Base-by-base conservation (phyloP, 1,140 invertebrate genomes). In the Neodiprion pinetum region DNA sequence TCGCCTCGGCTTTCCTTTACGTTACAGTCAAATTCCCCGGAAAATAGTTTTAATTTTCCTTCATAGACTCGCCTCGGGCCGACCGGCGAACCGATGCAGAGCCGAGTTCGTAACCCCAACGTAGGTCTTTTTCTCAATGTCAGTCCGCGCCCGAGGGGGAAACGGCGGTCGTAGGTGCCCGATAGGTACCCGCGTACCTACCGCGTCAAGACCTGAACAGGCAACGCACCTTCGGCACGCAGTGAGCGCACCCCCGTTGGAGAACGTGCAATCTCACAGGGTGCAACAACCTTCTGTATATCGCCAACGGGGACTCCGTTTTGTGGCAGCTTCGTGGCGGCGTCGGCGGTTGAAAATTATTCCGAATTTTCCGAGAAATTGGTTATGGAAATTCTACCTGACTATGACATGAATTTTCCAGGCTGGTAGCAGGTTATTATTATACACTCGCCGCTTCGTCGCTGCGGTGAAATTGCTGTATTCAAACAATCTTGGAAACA, bases 221-320 rank as follows among this genome's bases (percentile, higher is more conserved):
- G 28, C 28, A 40, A 40, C 7, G 68, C 1, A 23, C 68, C 21
- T 49, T 23, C 70, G 11, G 70, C 48, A 48, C 47, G 50, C 40
- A 72, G 48, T 48, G 8, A 47, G 23, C 23, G 12, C 61, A 40
- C 72, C 66, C 61, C 75, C 76, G 74, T 72, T 47, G 23, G 11
- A 23, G 68, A 70, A 78, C 76, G 78, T 75, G 75, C 74, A 72
- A 74, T 78, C 75, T 78, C 78, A 77, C 72, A 80, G 79, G 77
- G 79, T 78, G 79, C 79, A 80, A 78, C 79, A 78, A 80, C 79
- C 79, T 79, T 74, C 73, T 65, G 7, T 65, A 1, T 1, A 21
- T 14, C 61, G 61, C 17, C 61, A 7, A 14, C 12, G 12, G 12
- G 61, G 61, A 61, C 4, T 17, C 1, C 61, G 17, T 17, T 17